These are phyloP conservation scores for Volucella bombylans DNA, from an alignment of 2,888 invertebrate species.

Conservation along the genomic window DNA sequence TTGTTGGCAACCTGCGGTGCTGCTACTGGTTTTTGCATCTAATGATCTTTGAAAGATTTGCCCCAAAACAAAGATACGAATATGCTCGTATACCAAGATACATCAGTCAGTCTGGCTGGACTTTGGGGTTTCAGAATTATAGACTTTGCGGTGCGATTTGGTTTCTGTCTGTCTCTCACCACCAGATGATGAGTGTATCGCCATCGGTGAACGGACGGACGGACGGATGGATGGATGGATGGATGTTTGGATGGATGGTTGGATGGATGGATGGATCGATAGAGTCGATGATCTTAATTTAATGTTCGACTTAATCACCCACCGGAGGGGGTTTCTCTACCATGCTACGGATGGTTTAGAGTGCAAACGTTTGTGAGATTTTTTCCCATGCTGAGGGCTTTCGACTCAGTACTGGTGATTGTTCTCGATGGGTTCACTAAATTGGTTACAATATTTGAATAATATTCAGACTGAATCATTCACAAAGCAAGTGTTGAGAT, in stretches of 20 bases:
- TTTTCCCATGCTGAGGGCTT: constrained; percentile 66
- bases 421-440: constrained; percentile 34
- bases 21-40: constrained; percentile 71
- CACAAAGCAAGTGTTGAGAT: background rate
- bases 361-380: constrained; percentile 31
- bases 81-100: background rate
- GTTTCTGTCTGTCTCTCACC: constrained; percentile 63
- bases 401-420: constrained; percentile 12
- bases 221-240: constrained; percentile 45
- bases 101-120: constrained; percentile 49
- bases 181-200: constrained; percentile 69
- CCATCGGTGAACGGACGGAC: constrained; percentile 54
- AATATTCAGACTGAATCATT: constrained; percentile 36
- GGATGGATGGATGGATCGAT: constrained; percentile 46
- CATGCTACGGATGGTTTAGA: constrained; percentile 6
- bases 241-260: constrained; percentile 46
- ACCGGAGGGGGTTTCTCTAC: constrained; percentile 50
- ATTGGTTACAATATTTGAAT: constrained; percentile 34
- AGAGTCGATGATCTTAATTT: constrained; percentile 73
- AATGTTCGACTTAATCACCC: constrained; percentile 72
- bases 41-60: constrained; percentile 63
- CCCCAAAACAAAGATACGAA: constrained; percentile 57
- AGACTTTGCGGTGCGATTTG: constrained; percentile 68
- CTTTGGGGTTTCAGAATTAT: constrained; percentile 54
- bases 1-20: constrained; percentile 44